phyloP scores from a whole-genome alignment of 2,113 vertebrate species.

The Oncorhynchus gorbuscha region DNA sequence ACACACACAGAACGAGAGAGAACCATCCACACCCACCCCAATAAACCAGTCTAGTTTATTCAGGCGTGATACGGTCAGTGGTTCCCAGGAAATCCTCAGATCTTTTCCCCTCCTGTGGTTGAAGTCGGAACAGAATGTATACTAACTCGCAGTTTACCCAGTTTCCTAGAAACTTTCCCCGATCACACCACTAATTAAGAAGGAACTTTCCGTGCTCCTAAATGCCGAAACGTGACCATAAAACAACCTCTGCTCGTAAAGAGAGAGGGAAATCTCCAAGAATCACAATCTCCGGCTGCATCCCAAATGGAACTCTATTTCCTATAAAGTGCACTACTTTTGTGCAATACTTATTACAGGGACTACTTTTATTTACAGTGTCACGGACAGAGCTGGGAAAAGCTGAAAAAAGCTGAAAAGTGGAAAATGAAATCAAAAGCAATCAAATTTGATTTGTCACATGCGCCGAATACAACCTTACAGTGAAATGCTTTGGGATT shows the following conservation, averaged over 20 bases:
- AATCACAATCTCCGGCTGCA: slow-evolving; percentile 56
- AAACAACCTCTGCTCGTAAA: slow-evolving; percentile 66
- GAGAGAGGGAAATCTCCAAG: slow-evolving; percentile 58
- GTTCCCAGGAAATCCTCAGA: slow-evolving; percentile 43
- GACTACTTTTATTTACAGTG: slow-evolving; percentile 58
- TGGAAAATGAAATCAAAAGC: no score
- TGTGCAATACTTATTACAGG: not conserved
- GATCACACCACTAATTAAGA: slow-evolving; percentile 63
- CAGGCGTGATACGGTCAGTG: slow-evolving; percentile 48
- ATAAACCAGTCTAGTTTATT: slow-evolving; percentile 48
- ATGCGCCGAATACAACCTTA: no score
- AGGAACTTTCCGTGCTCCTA: slow-evolving; percentile 68
- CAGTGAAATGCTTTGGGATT: no score
- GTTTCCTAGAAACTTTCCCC: slow-evolving; percentile 53
- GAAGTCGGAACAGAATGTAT: slow-evolving; percentile 37
- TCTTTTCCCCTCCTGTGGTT: slow-evolving; percentile 34
- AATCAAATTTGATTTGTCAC: no score
- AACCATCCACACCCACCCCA: slow-evolving; percentile 24
- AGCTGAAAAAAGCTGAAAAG: no score
- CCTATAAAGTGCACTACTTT: no score
- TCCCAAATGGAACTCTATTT: not conserved
- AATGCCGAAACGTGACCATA: slow-evolving; percentile 57
- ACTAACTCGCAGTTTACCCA: slow-evolving; percentile 18
- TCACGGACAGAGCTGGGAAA: slow-evolving; percentile 47
- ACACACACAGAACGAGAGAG: slow-evolving; percentile 21